Evolutionary conservation across 2,113 vertebrate species (phyloP).

Genomic region (Mirounga angustirostris): DNA sequence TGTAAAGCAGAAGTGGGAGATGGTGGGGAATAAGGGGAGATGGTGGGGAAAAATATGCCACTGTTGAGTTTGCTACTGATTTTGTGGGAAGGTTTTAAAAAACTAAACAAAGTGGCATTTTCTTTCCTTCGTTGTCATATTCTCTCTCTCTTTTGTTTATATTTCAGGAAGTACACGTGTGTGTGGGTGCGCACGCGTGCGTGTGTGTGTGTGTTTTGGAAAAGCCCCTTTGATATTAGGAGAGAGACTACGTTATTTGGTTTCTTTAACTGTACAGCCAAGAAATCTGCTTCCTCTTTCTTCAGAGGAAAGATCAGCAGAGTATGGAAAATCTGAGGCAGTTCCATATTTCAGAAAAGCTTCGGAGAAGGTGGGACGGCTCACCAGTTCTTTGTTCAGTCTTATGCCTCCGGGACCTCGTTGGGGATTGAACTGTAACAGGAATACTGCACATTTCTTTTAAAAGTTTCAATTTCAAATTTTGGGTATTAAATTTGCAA

Average conservation of each 20-base stretch:
- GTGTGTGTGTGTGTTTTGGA: background rate
- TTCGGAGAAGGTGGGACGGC: background rate
- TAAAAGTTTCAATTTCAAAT: background rate
- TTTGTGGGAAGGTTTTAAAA: slow-evolving; percentile 11
- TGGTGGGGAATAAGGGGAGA: background rate
- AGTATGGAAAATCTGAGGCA: slow-evolving; percentile 76
- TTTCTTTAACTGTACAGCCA: background rate
- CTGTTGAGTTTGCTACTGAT: background rate
- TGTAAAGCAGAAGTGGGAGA: background rate
- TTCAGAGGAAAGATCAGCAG: slow-evolving; percentile 1
- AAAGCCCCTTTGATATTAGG: background rate
- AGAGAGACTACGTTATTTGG: slow-evolving; percentile 53
- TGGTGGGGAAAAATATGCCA: background rate
- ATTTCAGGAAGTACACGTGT: background rate
- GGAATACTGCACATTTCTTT: background rate
- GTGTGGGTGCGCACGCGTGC: background rate
- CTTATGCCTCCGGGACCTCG: background rate
- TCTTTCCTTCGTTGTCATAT: background rate
- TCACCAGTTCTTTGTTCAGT: background rate
- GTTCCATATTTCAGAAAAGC: background rate
- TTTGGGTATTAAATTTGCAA: slow-evolving; percentile 33
- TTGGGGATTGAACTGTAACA: background rate
- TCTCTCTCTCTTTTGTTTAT: background rate
- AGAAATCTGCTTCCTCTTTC: slow-evolving; percentile 45
- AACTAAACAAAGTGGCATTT: background rate